Percentiles rank a stretch among this genome's conserved stretches.
Conservation (phyloP, 2,113 vertebrate species). For the Meriones unguiculatus region DNA sequence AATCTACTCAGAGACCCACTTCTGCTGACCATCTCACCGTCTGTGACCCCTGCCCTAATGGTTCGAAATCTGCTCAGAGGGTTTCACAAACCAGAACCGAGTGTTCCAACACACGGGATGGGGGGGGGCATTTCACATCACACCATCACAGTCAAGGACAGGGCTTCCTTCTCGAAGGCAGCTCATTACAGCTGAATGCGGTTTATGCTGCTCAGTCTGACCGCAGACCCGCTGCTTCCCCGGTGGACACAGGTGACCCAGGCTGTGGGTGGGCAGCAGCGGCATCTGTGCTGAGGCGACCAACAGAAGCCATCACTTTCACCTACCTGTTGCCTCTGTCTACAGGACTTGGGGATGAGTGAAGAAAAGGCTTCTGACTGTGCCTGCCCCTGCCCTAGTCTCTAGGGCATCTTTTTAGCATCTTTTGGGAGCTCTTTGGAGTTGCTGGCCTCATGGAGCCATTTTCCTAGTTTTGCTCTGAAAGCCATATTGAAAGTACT, state of each 20-base stretch:
- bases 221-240: fast-evolving
- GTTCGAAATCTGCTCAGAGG: background rate
- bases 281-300: background rate
- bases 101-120: background rate
- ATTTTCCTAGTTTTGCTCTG: background rate
- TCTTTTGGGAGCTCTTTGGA: background rate
- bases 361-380: background rate
- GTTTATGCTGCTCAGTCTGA: background rate
- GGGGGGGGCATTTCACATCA: background rate
- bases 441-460: background rate
- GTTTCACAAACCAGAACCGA: background rate
- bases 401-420: background rate
- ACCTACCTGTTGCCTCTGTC: background rate
- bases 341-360: background rate
- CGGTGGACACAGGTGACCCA: background rate
- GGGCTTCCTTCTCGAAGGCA: background rate
- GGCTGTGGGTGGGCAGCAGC: background rate
- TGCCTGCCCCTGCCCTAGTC: background rate
- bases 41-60: background rate
- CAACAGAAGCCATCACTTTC: background rate
- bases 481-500: background rate
- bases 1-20: background rate
- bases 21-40: background rate
- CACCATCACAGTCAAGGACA: background rate
- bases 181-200: background rate